These are phyloP conservation scores for Drosophila kanapiae DNA, from an alignment of 1,140 invertebrate genomes.

Conservation along the genomic window DNA sequence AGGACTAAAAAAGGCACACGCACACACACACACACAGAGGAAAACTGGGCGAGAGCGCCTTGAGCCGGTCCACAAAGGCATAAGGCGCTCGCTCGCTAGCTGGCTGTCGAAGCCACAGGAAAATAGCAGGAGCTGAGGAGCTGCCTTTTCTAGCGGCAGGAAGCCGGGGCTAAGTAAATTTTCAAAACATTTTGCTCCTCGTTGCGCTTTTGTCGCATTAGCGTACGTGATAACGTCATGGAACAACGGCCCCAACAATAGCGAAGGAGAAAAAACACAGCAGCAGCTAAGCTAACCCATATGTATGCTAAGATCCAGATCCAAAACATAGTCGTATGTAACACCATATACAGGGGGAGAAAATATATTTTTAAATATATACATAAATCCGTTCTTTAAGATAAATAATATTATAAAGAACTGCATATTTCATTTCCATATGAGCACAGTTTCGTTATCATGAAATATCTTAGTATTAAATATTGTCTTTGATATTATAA, in stretches of 20 bases:
- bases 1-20: conserved; percentile 20
- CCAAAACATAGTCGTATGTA: conserved; percentile 1
- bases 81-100: conserved; percentile 19
- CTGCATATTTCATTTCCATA: too few relatives aligned
- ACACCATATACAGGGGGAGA: not conserved
- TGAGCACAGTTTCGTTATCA: too few relatives aligned
- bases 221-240: conserved; percentile 75
- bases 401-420: not conserved
- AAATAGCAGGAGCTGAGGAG: not conserved
- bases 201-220: conserved; percentile 84
- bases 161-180: conserved; percentile 74
- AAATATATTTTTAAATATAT: not conserved
- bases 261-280: conserved; percentile 15
- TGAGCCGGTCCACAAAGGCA: conserved; percentile 40
- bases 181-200: conserved; percentile 78
- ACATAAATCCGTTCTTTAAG: not conserved
- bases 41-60: conserved; percentile 22
- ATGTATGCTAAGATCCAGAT: conserved; percentile 32
- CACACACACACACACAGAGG: not conserved
- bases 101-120: conserved; percentile 46
- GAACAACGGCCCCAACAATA: conserved; percentile 48
- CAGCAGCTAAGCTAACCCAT: conserved; percentile 40
- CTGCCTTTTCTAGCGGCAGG: too few relatives aligned
- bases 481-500: too few relatives aligned
- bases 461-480: too few relatives aligned